These are phyloP conservation scores for Gila orcuttii DNA, from an alignment of 2,113 vertebrate genomes.

Conservation along the genomic window DNA sequence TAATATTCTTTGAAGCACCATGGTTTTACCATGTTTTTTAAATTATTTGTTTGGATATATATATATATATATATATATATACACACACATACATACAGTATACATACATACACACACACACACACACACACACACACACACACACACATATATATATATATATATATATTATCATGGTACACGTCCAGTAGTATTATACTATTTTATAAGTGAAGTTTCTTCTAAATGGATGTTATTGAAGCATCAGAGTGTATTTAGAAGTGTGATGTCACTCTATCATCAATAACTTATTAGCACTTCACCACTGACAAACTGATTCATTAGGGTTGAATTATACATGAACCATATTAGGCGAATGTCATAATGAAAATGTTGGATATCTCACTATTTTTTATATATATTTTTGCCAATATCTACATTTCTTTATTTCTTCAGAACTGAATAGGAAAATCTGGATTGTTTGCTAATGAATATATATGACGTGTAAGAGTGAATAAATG, in stretches of 20 bases:
- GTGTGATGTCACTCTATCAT: neutral
- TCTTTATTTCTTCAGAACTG: neutral
- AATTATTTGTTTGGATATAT: too few relatives aligned
- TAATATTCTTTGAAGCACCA: too few relatives aligned
- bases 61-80: too few relatives aligned
- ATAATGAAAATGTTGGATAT: neutral
- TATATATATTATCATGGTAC: too few relatives aligned
- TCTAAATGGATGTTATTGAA: neutral
- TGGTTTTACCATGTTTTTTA: too few relatives aligned
- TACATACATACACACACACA: too few relatives aligned
- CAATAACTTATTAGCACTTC: constrained; percentile 22
- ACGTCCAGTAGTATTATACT: too few relatives aligned
- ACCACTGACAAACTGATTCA: constrained; percentile 31
- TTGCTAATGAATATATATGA: neutral
- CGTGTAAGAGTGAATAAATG: neutral
- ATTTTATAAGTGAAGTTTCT: neutral
- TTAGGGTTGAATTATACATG: constrained; percentile 34
- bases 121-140: too few relatives aligned
- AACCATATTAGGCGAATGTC: constrained; percentile 26
- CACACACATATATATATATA: too few relatives aligned
- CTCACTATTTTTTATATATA: neutral
- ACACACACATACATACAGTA: too few relatives aligned
- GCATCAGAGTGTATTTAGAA: constrained; percentile 21
- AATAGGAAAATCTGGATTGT: neutral
- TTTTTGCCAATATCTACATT: neutral